Base-by-base conservation (phyloP, 1,140 invertebrate species). In the silkworm (Bombyx mori) region DNA sequence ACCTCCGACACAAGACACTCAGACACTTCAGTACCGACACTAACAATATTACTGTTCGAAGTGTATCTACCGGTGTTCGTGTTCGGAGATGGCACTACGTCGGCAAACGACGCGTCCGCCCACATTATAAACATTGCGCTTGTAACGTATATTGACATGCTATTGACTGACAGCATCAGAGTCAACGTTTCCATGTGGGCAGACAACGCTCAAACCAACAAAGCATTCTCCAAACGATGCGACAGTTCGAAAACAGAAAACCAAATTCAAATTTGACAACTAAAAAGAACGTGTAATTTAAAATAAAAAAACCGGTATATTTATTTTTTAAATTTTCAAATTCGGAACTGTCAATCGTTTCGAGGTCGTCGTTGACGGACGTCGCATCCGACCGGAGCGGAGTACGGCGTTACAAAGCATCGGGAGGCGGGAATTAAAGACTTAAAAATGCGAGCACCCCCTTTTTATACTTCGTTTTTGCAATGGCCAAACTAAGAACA, bases 401-500 rank as follows among this genome's bases (percentile, higher is more conserved):
- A 52, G 42, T 49, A 61, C 55, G 48, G 63, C 61, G 62, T 65
- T 73, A 77, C 69, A 83, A 82, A 73, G 74, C 69, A 71, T 50
- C 51, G 77, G 81, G 79, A 84, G 82, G 82, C 82, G 84, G 79
- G 73, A 69, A 81, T 70, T 68, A 69, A 63, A 71, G 60, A 77
- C 73, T 71, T 82, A 82, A 74, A 35, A 75, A 71, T 84, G 84
- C 84, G 82, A 91, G 90, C 90, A 91, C 90, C 90, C 90, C 86
- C 86, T 83, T 80, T 70, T 82, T 73, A 81, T 77, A 88, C 90
- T 91, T 91, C 90, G 90, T 91, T 91, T 91, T 91, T 91, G 90
- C 90, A 91, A 90, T 90, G 90, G 90, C 79, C 89, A 89, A 86
- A 90, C 89, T 91, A 91, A 89, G 90, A 90, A 88, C 90, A 90